phyloP scores from a whole-genome alignment of 2,797 vertebrate species.

The Amazona finschi region DNA sequence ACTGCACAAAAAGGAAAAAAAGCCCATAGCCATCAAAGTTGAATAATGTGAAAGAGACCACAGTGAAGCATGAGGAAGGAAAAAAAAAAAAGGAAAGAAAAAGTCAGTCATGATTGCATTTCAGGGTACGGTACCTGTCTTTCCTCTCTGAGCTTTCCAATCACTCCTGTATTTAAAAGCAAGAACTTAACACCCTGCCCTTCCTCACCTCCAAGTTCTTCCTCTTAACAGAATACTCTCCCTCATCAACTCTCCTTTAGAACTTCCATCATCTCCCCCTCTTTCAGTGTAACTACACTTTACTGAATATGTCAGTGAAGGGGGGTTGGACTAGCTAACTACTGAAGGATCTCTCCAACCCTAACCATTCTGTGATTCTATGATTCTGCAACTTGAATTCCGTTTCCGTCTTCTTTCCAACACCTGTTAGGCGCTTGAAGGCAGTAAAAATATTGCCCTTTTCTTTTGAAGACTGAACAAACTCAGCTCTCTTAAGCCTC shows the following conservation, averaged over 20 bases:
- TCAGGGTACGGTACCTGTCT: not conserved
- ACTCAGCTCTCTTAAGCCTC: not conserved
- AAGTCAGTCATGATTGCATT: not conserved
- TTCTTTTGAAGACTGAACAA: not conserved
- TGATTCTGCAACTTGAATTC: not conserved
- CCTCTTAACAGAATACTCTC: not conserved
- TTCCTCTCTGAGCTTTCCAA: not conserved
- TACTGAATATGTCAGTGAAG: not conserved
- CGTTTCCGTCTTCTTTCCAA: not conserved
- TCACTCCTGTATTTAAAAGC: not conserved
- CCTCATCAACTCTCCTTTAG: not conserved
- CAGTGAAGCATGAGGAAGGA: not conserved
- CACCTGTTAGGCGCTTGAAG: not conserved
- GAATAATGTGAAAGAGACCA: not conserved
- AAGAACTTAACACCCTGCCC: not conserved
- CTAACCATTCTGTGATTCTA: not conserved
- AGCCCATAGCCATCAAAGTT: not conserved
- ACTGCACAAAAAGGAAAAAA: slow-evolving; percentile 72
- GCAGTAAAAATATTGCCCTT: not conserved
- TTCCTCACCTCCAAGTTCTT: not conserved
- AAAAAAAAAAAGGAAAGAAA: not conserved
- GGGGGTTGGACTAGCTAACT: not conserved
- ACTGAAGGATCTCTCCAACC: not conserved
- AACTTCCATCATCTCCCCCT: not conserved
- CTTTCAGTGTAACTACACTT: not conserved